These are phyloP conservation scores for Etheostoma cragini DNA, from an alignment of 2,113 vertebrate species.

Conservation along the genomic window DNA sequence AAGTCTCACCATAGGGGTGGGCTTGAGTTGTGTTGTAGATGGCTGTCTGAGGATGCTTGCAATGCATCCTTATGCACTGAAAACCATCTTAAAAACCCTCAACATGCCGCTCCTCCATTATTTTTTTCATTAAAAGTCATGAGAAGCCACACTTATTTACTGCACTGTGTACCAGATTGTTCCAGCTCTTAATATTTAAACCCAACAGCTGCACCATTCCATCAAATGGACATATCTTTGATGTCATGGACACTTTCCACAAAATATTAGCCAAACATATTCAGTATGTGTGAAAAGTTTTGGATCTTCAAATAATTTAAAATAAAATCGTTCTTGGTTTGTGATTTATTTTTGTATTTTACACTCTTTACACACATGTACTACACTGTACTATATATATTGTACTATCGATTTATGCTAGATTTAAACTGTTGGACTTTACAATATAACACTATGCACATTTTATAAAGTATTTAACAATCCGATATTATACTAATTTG, in stretches of 20 bases:
- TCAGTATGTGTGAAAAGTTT: neutral
- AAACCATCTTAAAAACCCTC: neutral
- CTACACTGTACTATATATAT: neutral
- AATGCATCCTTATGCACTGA: neutral
- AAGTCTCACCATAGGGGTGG: constrained; percentile 50
- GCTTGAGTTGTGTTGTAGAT: constrained; percentile 16
- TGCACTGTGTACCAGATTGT: neutral
- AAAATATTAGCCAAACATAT: neutral
- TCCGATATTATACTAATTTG: too few relatives aligned
- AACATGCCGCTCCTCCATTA: neutral
- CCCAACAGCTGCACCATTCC: neutral
- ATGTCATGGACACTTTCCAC: neutral
- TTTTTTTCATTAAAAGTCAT: neutral
- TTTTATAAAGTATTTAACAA: too few relatives aligned
- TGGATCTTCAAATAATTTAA: neutral
- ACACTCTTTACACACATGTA: neutral
- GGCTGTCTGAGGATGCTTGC: constrained; percentile 23
- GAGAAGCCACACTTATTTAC: neutral
- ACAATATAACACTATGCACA: neutral
- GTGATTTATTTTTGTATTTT: neutral
- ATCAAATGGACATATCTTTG: neutral
- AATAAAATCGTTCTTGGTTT: neutral
- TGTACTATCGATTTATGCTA: neutral
- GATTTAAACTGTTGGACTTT: neutral
- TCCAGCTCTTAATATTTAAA: neutral